Conservation (phyloP, 2,797 vertebrate species). For the Amblyopsis hoosieri region DNA sequence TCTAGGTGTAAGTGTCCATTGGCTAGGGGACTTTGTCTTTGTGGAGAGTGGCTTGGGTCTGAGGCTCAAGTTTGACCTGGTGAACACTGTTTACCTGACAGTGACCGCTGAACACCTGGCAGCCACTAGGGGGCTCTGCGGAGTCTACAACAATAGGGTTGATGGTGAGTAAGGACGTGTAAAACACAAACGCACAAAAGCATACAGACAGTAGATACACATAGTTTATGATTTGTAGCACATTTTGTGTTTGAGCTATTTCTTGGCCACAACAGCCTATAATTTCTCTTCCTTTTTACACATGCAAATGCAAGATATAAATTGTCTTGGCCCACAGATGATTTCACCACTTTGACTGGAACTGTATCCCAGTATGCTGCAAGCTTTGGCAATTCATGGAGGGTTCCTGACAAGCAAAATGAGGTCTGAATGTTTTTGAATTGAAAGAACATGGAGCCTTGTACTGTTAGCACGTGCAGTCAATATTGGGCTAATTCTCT, state of each 20-base stretch:
- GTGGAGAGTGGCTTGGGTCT: conserved; percentile 87
- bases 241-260: no score
- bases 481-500: no score
- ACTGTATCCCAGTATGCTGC: conserved; percentile 69
- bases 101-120: conserved; percentile 77
- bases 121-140: conserved; percentile 86
- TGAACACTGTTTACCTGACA: conserved; percentile 78
- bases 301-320: background rate
- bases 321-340: conserved; percentile 72
- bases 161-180: conserved; percentile 67
- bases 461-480: no score
- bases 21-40: conserved; percentile 91
- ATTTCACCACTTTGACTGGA: conserved; percentile 77
- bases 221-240: no score
- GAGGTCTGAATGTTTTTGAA: conserved; percentile 67
- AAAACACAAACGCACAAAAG: background rate
- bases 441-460: background rate
- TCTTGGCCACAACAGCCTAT: background rate
- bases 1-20: conserved; percentile 85
- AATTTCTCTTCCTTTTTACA: background rate
- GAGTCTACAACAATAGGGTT: conserved; percentile 82
- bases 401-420: conserved; percentile 65
- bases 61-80: conserved; percentile 80
- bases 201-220: background rate
- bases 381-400: conserved; percentile 91